Evolutionary conservation across 2,888 invertebrate genomes (phyloP).

Genomic region (Harmothoe impar): DNA sequence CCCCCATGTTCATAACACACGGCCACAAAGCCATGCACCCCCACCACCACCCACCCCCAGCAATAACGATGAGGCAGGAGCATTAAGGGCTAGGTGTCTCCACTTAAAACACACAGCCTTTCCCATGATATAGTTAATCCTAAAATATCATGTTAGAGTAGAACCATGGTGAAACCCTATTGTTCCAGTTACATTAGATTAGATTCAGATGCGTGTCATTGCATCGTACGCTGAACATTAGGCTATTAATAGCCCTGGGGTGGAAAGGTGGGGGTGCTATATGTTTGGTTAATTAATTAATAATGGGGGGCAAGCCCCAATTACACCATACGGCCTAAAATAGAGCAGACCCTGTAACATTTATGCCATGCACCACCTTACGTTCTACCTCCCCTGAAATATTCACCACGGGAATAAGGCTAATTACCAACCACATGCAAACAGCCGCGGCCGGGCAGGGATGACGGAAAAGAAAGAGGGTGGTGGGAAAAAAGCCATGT

Average conservation of each 20-base stretch:
- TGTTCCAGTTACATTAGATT: too few relatives aligned
- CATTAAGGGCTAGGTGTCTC: too few relatives aligned
- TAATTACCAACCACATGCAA: slow-evolving; percentile 46
- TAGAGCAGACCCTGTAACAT: slow-evolving; percentile 32
- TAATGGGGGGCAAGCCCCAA: not conserved
- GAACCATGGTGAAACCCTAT: too few relatives aligned
- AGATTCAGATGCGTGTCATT: too few relatives aligned
- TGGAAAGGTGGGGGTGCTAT: not conserved
- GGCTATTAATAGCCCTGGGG: too few relatives aligned
- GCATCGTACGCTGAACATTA: too few relatives aligned
- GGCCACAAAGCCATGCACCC: not conserved
- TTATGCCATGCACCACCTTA: slow-evolving; percentile 34
- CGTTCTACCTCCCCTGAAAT: slow-evolving; percentile 35
- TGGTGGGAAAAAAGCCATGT: not conserved
- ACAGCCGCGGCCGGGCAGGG: slow-evolving; percentile 12
- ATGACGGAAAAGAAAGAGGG: too few relatives aligned
- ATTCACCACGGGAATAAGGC: slow-evolving; percentile 36
- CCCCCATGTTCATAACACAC: slow-evolving; percentile 10
- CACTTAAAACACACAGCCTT: too few relatives aligned
- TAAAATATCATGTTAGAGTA: too few relatives aligned
- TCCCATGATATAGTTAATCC: too few relatives aligned
- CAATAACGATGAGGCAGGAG: not conserved
- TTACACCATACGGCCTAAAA: not conserved
- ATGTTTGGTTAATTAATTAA: slow-evolving; percentile 11
- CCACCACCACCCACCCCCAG: not conserved